Evolutionary conservation across 2,113 vertebrate genomes (phyloP).

Genomic region (Scomber scombrus): DNA sequence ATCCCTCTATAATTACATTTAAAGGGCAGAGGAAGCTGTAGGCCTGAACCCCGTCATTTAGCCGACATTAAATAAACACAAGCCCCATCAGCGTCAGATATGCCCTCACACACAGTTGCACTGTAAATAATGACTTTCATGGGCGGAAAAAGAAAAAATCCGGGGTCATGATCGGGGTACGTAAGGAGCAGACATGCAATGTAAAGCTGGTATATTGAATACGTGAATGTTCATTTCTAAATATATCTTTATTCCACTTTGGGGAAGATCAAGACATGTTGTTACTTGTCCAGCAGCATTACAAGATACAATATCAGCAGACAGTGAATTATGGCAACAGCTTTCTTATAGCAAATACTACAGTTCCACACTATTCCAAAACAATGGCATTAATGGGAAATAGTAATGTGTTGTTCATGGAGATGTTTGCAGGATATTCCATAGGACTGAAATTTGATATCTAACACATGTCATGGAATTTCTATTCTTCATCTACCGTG

Average conservation of each 20-base stretch:
- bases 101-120: conserved; percentile 61
- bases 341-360: conserved; percentile 5
- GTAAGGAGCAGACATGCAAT: conserved; percentile 12
- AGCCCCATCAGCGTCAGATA: conserved; percentile 64
- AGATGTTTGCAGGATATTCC: conserved; percentile 53
- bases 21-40: conserved; percentile 72
- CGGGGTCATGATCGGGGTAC: conserved; percentile 57
- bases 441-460: conserved; percentile 65
- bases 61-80: conserved; percentile 71
- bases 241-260: conserved; percentile 17
- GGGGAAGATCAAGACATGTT: conserved; percentile 39
- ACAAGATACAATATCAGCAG: conserved; percentile 29
- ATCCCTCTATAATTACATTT: conserved; percentile 72
- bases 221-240: not conserved
- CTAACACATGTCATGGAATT: conserved; percentile 67
- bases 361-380: not conserved
- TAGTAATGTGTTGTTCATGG: conserved; percentile 32
- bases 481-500: conserved; percentile 60
- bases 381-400: conserved; percentile 38
- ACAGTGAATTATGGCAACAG: conserved; percentile 18
- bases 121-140: conserved; percentile 68
- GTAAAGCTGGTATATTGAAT: conserved; percentile 40
- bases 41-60: conserved; percentile 72
- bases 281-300: conserved; percentile 31
- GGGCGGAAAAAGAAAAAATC: conserved; percentile 35